Base-by-base conservation (phyloP, 2,888 invertebrate species). In the Eupithecia pulchellata region DNA sequence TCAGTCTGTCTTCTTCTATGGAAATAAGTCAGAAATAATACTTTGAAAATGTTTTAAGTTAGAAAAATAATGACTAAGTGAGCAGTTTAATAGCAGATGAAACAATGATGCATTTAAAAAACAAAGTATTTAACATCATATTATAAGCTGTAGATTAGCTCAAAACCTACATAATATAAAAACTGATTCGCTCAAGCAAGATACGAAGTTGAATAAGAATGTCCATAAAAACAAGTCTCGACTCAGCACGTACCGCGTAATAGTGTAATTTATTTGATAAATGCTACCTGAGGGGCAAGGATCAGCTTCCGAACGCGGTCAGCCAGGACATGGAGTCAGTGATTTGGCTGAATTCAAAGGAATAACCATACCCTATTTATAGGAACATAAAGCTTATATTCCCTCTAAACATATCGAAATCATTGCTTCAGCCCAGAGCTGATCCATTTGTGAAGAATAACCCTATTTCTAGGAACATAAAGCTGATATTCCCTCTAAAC, bases 191-290 rank as follows among this genome's bases (percentile, higher is more conserved):
- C 57, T 17, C 57, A 57, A 30, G n/a, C 57, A 57, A 30, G n/a
- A 4, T 30, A 32, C 58, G 25, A 68, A 68, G 61, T 68, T 63
- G 63, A 66, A 62, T 62, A 68, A 65, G 66, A 68, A 66, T 65
- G 64, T 64, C 29, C 63, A 66, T 69, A 71, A 68, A 66, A 72
- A 71, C 66, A 64, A 66, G 30, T 63, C 62, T 55, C 34, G 69
- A 69, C 70, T 72, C 64, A 64, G 64, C 68, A 68, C 72, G 70
- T 64, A 66, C 64, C 70, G 36, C 47, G 47, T 72, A 70, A 72
- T 68, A 69, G 71, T 73, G 73, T 68, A 69, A 73, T 75, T 71
- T 75, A 66, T 69, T 73, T 75, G 75, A 75, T 75, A 71, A 73
- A 75, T 75, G 66, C 69, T 66, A 75, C 73, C 73, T 69, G 60